Evolutionary conservation across 2,797 vertebrate genomes (phyloP).

Genomic region (Phaenicophaeus curvirostris): DNA sequence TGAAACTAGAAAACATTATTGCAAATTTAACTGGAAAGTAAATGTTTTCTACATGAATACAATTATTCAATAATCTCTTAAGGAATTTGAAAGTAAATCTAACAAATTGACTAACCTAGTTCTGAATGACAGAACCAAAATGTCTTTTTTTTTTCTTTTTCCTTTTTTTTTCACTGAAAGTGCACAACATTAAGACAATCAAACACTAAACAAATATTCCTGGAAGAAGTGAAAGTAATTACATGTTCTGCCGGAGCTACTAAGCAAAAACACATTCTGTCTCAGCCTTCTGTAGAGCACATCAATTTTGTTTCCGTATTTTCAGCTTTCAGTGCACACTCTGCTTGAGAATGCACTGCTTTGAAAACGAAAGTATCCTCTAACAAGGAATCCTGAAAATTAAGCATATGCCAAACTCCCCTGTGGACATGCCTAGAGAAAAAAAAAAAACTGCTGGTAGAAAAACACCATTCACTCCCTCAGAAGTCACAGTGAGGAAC

Average conservation of each 20-base stretch:
- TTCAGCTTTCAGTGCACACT: slow-evolving; percentile 40
- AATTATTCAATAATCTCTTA: slow-evolving; percentile 62
- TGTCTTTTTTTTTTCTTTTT: background rate
- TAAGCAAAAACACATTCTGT: slow-evolving; percentile 48
- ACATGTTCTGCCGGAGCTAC: slow-evolving; percentile 64
- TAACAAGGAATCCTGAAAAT: slow-evolving; percentile 43
- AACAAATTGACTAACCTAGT: slow-evolving; percentile 43
- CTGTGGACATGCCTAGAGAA: background rate
- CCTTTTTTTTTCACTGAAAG: background rate
- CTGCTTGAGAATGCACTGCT: slow-evolving; percentile 32
- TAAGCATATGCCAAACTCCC: slow-evolving; percentile 37
- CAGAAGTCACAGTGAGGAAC: background rate
- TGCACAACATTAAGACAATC: slow-evolving; percentile 28
- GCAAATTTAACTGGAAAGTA: slow-evolving; percentile 66
- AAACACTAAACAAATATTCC: slow-evolving; percentile 35
- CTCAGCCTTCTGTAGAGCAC: slow-evolving; percentile 28
- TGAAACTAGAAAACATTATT: background rate
- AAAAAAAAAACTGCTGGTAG: background rate
- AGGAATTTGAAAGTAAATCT: slow-evolving; percentile 51
- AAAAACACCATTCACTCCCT: background rate
- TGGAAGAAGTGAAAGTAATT: slow-evolving; percentile 74
- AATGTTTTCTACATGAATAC: slow-evolving; percentile 57
- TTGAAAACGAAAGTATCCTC: slow-evolving; percentile 59
- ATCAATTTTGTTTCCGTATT: slow-evolving; percentile 63
- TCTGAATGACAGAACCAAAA: slow-evolving; percentile 55